Conservation (phyloP, 1,140 invertebrate species). For the Oncopodura yosiiana region DNA sequence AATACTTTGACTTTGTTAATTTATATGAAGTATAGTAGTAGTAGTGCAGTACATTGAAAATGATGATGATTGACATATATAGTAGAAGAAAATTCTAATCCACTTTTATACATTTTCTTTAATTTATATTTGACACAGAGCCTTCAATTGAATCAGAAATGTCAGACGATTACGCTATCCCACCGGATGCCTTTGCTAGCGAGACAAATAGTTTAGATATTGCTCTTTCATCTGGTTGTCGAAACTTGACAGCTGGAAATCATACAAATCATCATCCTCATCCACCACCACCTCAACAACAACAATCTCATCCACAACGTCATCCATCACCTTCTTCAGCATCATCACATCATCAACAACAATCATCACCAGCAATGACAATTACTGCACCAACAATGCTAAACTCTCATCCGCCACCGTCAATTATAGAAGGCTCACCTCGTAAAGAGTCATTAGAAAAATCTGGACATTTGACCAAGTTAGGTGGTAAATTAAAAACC, state of each 20-base stretch:
- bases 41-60: no score
- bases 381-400: conserved; percentile 42
- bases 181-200: conserved; percentile 76
- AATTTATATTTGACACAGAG: conserved; percentile 47
- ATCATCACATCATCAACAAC: background rate
- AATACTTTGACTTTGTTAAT: no score
- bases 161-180: conserved; percentile 91
- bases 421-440: conserved; percentile 34
- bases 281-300: no score
- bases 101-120: conserved; percentile 35
- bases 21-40: no score
- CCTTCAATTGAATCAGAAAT: conserved; percentile 84
- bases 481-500: conserved; percentile 89
- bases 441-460: conserved; percentile 68
- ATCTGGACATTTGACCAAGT: conserved; percentile 81
- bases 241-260: conserved; percentile 45
- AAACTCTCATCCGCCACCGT: conserved; percentile 8
- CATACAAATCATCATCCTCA: no score
- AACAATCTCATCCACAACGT: conserved; percentile 2
- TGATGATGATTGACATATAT: no score
- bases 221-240: conserved; percentile 54
- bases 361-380: background rate
- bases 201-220: conserved; percentile 59
- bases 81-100: no score
- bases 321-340: background rate